These are phyloP conservation scores for Meteorus colon DNA, from an alignment of 2,888 invertebrate species.

Conservation along the genomic window DNA sequence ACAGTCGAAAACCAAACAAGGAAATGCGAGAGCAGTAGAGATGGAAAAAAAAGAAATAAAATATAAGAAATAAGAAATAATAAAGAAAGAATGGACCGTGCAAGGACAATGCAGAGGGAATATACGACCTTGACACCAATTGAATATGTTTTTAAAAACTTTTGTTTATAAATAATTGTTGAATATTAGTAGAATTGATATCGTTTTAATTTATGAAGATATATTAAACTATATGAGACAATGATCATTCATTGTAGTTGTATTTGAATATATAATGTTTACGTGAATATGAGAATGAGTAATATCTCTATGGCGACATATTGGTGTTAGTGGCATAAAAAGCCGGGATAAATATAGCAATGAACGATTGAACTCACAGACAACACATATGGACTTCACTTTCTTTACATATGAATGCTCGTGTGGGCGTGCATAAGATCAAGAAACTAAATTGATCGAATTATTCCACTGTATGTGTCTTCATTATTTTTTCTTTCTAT, in stretches of 20 bases:
- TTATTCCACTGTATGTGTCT: neutral
- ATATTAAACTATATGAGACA: neutral
- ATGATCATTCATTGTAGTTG: neutral
- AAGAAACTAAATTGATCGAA: slow-evolving; percentile 22
- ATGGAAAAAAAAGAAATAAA: slow-evolving; percentile 19
- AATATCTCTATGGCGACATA: slow-evolving; percentile 13
- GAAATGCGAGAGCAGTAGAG: slow-evolving; percentile 52
- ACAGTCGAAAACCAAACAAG: slow-evolving; percentile 61
- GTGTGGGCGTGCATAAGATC: slow-evolving; percentile 36
- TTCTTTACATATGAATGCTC: slow-evolving; percentile 34
- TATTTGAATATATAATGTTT: neutral
- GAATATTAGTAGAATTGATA: neutral
- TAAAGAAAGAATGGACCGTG: slow-evolving; percentile 24
- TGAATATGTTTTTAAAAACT: neutral
- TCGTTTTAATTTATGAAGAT: neutral
- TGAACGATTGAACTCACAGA: slow-evolving; percentile 57
- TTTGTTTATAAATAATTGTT: slow-evolving; percentile 1
- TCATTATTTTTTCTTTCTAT: neutral
- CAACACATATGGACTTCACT: slow-evolving; percentile 27
- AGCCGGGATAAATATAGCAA: slow-evolving; percentile 64
- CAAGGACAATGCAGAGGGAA: slow-evolving; percentile 26
- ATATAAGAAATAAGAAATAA: slow-evolving; percentile 39
- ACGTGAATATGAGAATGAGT: neutral
- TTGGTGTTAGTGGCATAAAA: slow-evolving; percentile 52
- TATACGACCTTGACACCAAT: slow-evolving; percentile 57